Conservation (phyloP, 1,140 invertebrate genomes). For the Potamilus streckersoni region DNA sequence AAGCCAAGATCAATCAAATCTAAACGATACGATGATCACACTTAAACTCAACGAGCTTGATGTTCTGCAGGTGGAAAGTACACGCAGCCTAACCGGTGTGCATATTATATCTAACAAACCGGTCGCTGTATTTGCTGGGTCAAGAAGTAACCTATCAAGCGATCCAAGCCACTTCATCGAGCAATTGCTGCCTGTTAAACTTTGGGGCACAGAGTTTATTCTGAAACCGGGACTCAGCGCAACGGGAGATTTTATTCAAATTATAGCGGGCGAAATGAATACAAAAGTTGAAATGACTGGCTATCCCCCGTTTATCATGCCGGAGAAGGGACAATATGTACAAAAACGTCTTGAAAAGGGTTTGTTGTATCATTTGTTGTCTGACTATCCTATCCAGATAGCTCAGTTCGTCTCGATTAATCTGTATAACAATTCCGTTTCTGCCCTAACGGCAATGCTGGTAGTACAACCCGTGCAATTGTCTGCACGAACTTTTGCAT, state of each 20-base stretch:
- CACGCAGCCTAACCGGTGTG: conserved; percentile 9
- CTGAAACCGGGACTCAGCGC: conserved; percentile 7
- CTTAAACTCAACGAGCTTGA: conserved; percentile 14
- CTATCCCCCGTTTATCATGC: conserved; percentile 17
- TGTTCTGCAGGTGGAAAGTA: conserved; percentile 21
- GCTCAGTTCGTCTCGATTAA: conserved; percentile 16
- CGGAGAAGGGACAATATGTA: neutral
- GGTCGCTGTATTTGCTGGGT: conserved; percentile 12
- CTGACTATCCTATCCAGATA: conserved; percentile 14
- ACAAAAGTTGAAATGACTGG: conserved; percentile 18
- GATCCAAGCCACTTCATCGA: neutral
- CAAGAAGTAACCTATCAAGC: neutral
- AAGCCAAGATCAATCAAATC: neutral
- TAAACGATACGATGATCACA: neutral
- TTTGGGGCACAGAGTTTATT: conserved; percentile 18
- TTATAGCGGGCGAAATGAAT: conserved; percentile 3
- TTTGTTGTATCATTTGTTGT: conserved; percentile 3
- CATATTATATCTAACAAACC: conserved; percentile 10
- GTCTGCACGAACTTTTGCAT: no score
- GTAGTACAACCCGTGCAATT: no score
- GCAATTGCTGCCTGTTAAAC: conserved; percentile 15
- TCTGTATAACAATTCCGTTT: conserved; percentile 13
- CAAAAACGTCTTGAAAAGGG: conserved; percentile 16
- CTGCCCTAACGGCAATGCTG: no score
- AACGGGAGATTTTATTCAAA: conserved; percentile 23